Conservation (phyloP, 2,797 vertebrate species). For the Allochrocebus solatus region DNA sequence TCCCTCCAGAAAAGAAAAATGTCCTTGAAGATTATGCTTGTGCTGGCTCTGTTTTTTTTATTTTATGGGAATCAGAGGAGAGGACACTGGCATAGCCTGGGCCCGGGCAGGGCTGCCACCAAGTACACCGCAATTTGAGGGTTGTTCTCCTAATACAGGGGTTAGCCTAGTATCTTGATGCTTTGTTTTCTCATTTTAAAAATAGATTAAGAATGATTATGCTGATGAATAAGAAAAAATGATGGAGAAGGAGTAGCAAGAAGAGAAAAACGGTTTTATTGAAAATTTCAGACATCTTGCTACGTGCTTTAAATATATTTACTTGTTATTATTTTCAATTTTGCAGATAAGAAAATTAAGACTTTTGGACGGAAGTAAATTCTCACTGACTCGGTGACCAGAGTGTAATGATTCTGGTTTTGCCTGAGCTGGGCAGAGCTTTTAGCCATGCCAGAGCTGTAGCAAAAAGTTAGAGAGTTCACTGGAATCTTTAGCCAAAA, state of each 20-base stretch:
- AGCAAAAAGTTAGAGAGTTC: not conserved
- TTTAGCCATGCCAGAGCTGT: not conserved
- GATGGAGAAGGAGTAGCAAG: not conserved
- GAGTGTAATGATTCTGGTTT: not conserved
- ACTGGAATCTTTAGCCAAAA: not conserved
- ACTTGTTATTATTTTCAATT: not conserved
- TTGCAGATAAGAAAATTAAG: not conserved
- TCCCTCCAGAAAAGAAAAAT: not conserved
- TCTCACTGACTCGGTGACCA: not conserved
- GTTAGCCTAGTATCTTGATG: not conserved
- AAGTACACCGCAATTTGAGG: not conserved
- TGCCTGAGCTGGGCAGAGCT: not conserved
- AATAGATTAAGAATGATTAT: not conserved
- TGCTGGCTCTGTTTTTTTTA: not conserved
- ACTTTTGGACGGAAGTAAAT: not conserved
- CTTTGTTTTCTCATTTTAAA: not conserved
- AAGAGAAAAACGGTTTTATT: not conserved
- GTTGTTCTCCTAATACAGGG: not conserved
- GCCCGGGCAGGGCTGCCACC: not conserved
- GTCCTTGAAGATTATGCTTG: not conserved
- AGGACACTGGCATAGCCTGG: not conserved
- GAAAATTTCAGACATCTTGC: not conserved
- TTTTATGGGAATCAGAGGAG: not conserved
- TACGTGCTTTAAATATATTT: not conserved
- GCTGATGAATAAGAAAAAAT: not conserved